Evolutionary conservation across 2,113 vertebrate genomes (phyloP), one percentile per base, ranked within the genome.

Genomic region (Xerus inauris): DNA sequence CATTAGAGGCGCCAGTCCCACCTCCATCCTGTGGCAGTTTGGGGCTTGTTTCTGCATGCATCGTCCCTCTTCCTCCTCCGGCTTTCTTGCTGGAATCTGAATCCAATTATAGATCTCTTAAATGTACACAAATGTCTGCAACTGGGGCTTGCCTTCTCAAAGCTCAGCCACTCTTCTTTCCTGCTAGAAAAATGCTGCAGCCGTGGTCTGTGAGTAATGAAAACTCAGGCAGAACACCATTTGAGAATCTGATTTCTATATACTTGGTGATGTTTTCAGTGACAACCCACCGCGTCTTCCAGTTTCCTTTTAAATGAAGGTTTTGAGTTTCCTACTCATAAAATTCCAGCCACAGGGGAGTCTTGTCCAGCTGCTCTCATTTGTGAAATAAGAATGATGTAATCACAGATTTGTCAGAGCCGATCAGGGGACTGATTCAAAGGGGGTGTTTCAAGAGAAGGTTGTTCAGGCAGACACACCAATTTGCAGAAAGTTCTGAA

Each of bases 21-120:
- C 73, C 62, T 80, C 69, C 94, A 85, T 97, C 83, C 51, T 82
- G 11, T n/a, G 94, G 93, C 95, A 26, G 64, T 92, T 73, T 92
- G 89, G 19, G 72, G 64, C 93, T 96, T 97, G 79, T 40, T 97
- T 95, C 96, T 98, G 91, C 86, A 88, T 64, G 90, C 89, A 65
- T 95, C 92, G 97, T 81, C 97, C 76, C 84, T 91, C 96, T 98
- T 98, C 97, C 96, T 97, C 91, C 85, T 88, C 69, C 86, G 92
- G 40, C 93, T 87, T 97, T 98, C 97, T 97, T 97, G 98, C 96
- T 98, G 97, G 98, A 98, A 98, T 96, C 94, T 98, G 98, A 98
- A 98, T 97, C 98, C 95, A 98, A 98, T 98, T 98, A 98, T 89
- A 98, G 97, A 97, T 38, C 97, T 97, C 98, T 98, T 98, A 98